phyloP scores from a whole-genome alignment of 2,113 vertebrate genomes.

The Vimba vimba region DNA sequence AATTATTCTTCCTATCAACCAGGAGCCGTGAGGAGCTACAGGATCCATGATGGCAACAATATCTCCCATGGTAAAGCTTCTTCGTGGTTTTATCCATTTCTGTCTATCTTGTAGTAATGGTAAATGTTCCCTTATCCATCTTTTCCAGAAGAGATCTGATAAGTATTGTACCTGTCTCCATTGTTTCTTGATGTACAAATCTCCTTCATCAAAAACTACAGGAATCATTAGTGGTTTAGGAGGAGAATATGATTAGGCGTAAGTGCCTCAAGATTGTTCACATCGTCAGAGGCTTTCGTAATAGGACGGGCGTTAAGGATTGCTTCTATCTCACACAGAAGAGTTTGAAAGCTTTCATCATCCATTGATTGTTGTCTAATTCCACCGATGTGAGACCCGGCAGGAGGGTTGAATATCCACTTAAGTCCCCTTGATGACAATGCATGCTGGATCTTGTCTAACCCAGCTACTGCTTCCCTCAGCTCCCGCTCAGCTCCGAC shows the following conservation, averaged over 20 bases:
- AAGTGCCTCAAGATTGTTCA: constrained; percentile 20
- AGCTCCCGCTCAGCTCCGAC: background rate
- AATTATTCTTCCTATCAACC: no score
- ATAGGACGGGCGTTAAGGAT: constrained; percentile 1
- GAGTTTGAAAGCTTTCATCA: constrained; percentile 14
- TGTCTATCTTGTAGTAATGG: no score
- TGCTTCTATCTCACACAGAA: constrained; percentile 11
- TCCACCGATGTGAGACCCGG: background rate
- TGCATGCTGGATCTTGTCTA: background rate
- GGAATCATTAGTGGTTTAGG: background rate
- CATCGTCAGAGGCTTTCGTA: constrained; percentile 18
- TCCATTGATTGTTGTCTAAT: constrained; percentile 27
- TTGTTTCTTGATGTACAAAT: no score
- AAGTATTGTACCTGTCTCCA: no score
- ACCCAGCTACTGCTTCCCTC: background rate
- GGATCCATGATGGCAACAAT: no score
- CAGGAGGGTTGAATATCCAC: constrained; percentile 35
- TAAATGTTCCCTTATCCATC: no score
- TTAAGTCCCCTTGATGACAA: background rate
- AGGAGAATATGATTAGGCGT: constrained; percentile 16
- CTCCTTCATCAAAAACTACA: no score
- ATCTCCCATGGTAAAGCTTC: no score
- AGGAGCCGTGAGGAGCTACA: no score
- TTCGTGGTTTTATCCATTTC: no score
- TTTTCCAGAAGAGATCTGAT: no score